Evolutionary conservation across 2,888 invertebrate species (phyloP).

Genomic region (Lepidocyrtoides sp.): DNA sequence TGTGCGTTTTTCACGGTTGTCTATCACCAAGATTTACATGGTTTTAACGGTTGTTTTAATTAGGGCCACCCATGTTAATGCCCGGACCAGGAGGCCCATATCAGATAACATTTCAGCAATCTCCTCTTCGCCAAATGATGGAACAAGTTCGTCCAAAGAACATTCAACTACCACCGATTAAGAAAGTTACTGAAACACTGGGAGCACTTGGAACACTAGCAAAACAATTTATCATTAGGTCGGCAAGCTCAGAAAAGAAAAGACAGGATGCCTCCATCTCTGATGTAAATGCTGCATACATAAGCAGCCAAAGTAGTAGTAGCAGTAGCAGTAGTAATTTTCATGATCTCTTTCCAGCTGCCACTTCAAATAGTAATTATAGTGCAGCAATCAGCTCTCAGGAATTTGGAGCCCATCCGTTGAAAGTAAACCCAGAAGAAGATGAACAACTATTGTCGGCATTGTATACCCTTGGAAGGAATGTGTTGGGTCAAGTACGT

Average conservation of each 20-base stretch:
- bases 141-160: conserved; percentile 74
- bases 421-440: conserved; percentile 81
- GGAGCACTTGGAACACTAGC: conserved; percentile 96
- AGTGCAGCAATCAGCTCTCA: conserved; percentile 30
- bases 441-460: conserved; percentile 91
- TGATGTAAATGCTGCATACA: not conserved
- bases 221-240: conserved; percentile 94
- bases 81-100: conserved; percentile 72
- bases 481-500: conserved; percentile 89
- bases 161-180: conserved; percentile 84
- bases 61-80: conserved; percentile 71
- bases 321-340: conserved; percentile 26
- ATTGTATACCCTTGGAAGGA: conserved; percentile 93
- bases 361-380: conserved; percentile 36
- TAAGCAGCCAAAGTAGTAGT: conserved; percentile 34
- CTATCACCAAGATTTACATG: conserved; percentile 6
- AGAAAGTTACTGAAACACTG: conserved; percentile 88
- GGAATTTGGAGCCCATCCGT: conserved; percentile 44
- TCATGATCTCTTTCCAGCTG: conserved; percentile 67
- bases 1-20: conserved; percentile 12
- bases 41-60: conserved; percentile 21
- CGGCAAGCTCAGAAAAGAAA: conserved; percentile 86
- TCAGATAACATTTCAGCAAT: conserved; percentile 64
- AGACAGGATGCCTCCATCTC: not conserved
- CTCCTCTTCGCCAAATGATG: conserved; percentile 68